These are phyloP conservation scores for Columba janthina DNA, from an alignment of 2,113 vertebrate species.

Conservation along the genomic window DNA sequence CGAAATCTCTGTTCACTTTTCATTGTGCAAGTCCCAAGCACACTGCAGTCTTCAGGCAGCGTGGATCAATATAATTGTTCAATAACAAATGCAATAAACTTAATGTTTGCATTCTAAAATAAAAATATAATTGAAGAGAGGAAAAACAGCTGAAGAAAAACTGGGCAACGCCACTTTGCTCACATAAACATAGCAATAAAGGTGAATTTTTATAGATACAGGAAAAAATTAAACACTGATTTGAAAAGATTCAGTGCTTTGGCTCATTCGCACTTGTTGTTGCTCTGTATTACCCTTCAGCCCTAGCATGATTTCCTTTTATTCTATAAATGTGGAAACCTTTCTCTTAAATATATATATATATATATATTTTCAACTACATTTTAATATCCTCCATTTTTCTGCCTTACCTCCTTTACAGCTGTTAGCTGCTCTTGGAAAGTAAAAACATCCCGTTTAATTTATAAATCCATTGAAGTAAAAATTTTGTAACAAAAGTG, in stretches of 20 bases:
- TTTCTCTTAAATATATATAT: neutral
- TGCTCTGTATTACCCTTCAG: neutral
- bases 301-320: neutral
- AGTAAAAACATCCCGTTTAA: neutral
- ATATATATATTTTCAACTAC: neutral
- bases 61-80: neutral
- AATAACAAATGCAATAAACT: neutral
- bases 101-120: neutral
- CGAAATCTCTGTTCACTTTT: neutral
- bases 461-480: neutral
- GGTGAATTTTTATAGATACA: neutral
- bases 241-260: neutral
- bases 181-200: neutral
- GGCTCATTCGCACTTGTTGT: neutral
- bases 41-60: neutral
- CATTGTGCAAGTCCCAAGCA: neutral
- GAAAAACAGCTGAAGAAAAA: neutral
- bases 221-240: neutral
- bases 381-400: neutral
- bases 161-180: neutral
- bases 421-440: neutral
- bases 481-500: neutral
- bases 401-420: neutral
- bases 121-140: neutral
- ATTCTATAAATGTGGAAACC: neutral